Base-by-base conservation (phyloP, 2,888 invertebrate species). In the Chironomus tentans region DNA sequence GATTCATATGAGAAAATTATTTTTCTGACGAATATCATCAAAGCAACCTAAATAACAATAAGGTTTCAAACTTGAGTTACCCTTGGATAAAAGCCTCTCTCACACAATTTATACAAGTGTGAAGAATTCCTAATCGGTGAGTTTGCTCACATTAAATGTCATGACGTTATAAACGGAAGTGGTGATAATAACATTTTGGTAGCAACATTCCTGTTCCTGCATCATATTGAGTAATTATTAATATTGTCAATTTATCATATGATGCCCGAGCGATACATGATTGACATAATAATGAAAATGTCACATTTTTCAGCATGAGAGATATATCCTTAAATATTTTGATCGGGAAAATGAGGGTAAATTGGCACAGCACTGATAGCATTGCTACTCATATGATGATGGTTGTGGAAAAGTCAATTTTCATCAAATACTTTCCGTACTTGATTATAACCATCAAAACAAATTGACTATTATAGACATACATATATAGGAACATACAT, bases 221-320 rank as follows among this genome's bases (percentile, higher is more conserved):
- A 65, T 65, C 21, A 65, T 46, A 74, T 48, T 48, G 47, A 22
- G 74, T 68, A 65, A 74, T 74, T 74, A 74, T 74, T 74, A 74
- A 74, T 74, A 18, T 15, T 68, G 74, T 68, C 74, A 74, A 74
- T 74, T 62, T 74, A 46, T 68, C 68, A 74, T 74, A 15, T 21
- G 12, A 62, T 50, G 61, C 7, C 38, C 38, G 38, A 10, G 10
- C 10, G 2, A 4, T 4, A 38, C 38, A 38, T 38, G 38, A 38
- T 38, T 38, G 38, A 38, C 38, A 10, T 38, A 10, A 4, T 38
- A 7, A 38, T 38, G 2, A 10, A 38, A 38, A 38, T 38, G 38
- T 38, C 38, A 28, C 1, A 28, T 28, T 28, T 28, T 3, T 28
- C 28, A 28, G 61, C 12, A 46, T 38, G 15, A 28, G 62, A 7